These are phyloP conservation scores for Alcedo quadribrachys DNA, from an alignment of 2,797 vertebrate genomes.

Conservation along the genomic window DNA sequence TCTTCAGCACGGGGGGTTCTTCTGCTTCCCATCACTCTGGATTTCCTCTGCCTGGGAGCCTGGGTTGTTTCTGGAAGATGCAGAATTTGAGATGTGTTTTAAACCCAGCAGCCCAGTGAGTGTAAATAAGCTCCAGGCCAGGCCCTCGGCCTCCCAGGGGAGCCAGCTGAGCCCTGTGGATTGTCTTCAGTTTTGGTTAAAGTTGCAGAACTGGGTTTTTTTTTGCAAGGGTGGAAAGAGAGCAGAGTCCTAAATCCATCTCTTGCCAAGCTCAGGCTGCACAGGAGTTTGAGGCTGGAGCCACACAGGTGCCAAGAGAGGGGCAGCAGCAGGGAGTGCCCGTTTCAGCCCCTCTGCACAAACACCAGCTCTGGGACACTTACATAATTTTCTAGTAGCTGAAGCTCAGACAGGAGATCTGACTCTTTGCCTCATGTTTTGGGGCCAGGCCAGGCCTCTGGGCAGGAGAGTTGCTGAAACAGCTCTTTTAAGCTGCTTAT, in stretches of 20 bases:
- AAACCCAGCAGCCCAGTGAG: background rate
- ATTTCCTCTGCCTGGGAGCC: background rate
- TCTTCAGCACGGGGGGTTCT: background rate
- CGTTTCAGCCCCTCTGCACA: background rate
- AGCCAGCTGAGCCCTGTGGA: background rate
- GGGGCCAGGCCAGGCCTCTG: background rate
- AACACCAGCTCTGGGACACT: accelerated
- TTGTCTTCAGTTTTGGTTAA: background rate
- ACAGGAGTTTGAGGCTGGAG: background rate
- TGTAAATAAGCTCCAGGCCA: background rate
- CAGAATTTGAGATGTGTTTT: background rate
- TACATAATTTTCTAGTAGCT: background rate
- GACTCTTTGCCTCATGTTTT: background rate
- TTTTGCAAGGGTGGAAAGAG: background rate
- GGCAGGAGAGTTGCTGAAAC: background rate
- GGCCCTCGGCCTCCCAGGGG: accelerated
- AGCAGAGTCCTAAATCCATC: background rate
- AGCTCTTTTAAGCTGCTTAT: background rate
- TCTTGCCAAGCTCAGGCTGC: background rate
- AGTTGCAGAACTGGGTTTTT: background rate
- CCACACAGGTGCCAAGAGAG: background rate
- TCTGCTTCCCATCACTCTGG: background rate
- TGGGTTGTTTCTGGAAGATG: background rate
- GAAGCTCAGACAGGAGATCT: background rate
- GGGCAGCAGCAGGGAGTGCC: background rate